Evolutionary conservation across 23 tunicate genomes (phyloP).

Genomic region (Trididemnum miniatum): DNA sequence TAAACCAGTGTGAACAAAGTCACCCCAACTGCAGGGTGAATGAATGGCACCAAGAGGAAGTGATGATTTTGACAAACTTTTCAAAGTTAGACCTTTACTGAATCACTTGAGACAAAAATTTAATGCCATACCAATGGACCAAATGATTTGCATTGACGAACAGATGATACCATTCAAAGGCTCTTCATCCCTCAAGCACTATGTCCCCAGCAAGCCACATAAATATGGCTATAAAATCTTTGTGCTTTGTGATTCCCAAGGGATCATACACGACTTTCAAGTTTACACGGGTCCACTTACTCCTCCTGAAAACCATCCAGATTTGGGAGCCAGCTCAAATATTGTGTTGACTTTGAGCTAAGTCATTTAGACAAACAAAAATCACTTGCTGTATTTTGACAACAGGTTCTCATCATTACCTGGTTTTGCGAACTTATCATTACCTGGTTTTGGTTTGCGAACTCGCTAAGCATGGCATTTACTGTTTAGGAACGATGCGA

Average conservation of each 20-base stretch:
- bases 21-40: no score
- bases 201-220: slow-evolving; percentile 23
- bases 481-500: slow-evolving; percentile 13
- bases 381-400: slow-evolving; percentile 13
- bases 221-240: slow-evolving; percentile 30
- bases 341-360: slow-evolving; percentile 1
- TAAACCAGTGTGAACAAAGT: no score
- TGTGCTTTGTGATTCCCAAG: slow-evolving; percentile 6
- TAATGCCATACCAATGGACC: slow-evolving; percentile 1
- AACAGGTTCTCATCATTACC: slow-evolving; percentile 25
- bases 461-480: not conserved
- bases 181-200: not conserved
- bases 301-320: slow-evolving; percentile 5
- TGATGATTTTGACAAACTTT: slow-evolving; percentile 6
- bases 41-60: no score
- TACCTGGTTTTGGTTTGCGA: no score
- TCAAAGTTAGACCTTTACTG: slow-evolving; percentile 9
- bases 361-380: not conserved
- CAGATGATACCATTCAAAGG: not conserved
- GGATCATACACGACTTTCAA: slow-evolving; percentile 16
- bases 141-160: not conserved
- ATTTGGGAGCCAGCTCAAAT: slow-evolving; percentile 27
- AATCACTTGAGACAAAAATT: not conserved
- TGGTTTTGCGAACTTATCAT: no score
- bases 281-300: not conserved